These are phyloP conservation scores for Turdus rufiventris DNA, from an alignment of 2,113 vertebrate species.

Conservation along the genomic window DNA sequence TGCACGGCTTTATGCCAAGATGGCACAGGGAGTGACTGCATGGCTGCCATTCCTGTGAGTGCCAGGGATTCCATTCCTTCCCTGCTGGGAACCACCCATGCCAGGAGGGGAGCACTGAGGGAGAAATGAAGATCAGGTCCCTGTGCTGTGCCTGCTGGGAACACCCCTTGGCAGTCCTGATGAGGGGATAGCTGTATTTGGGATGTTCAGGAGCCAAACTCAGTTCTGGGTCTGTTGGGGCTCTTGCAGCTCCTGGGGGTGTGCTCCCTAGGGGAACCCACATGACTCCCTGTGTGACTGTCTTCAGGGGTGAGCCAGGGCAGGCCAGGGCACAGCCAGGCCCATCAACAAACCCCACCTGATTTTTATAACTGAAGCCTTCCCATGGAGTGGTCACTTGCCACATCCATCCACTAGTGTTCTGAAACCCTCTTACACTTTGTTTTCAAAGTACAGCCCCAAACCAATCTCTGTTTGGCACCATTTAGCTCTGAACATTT, in stretches of 20 bases:
- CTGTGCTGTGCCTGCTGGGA: not conserved
- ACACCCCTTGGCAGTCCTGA: not conserved
- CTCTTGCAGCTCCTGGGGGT: not conserved
- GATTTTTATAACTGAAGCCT: not conserved
- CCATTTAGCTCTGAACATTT: not conserved
- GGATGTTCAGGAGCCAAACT: not conserved
- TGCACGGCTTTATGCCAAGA: not conserved
- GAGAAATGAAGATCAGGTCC: not conserved
- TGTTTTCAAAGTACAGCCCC: not conserved
- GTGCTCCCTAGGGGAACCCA: not conserved
- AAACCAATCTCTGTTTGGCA: not conserved
- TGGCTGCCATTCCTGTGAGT: not conserved
- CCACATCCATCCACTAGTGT: not conserved
- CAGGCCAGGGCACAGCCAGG: not conserved
- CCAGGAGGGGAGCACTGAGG: not conserved
- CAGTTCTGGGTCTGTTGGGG: accelerated
- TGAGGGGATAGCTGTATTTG: accelerated
- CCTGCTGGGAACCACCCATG: not conserved
- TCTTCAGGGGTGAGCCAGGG: not conserved
- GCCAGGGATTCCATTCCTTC: not conserved
- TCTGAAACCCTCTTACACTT: not conserved
- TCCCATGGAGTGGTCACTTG: not conserved
- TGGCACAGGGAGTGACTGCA: not conserved
- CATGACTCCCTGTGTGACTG: not conserved
- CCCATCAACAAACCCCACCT: not conserved